Conservation (phyloP, 2,797 vertebrate species). For the Rhabdomys pumilio region DNA sequence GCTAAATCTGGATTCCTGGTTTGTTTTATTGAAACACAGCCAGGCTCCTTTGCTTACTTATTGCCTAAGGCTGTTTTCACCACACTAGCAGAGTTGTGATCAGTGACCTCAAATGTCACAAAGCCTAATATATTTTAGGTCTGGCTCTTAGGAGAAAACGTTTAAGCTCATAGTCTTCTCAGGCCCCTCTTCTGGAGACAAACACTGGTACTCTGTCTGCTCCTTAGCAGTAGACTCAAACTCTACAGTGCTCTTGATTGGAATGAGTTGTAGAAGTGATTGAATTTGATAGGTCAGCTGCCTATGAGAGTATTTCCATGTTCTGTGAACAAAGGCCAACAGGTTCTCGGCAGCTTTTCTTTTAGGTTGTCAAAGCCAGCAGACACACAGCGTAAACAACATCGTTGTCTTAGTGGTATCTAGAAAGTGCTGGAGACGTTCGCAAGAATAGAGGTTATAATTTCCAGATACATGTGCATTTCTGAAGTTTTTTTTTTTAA, state of each 20-base stretch:
- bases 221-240: not conserved
- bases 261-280: not conserved
- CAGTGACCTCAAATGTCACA: not conserved
- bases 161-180: not conserved
- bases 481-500: not conserved
- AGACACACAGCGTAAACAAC: not conserved
- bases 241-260: not conserved
- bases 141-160: conserved; percentile 29
- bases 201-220: not conserved
- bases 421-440: not conserved
- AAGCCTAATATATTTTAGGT: not conserved
- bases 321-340: not conserved
- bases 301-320: not conserved
- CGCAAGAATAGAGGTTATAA: not conserved
- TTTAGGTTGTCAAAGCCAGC: not conserved
- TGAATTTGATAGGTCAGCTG: conserved; percentile 43
- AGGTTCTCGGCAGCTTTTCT: not conserved
- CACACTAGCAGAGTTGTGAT: not conserved
- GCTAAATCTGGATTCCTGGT: not conserved
- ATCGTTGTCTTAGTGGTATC: not conserved
- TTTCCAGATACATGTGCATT: conserved; percentile 32
- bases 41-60: conserved; percentile 12
- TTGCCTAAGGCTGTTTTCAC: not conserved
- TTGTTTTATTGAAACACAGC: conserved; percentile 35
- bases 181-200: not conserved